Base-by-base conservation (phyloP, 2,888 invertebrate genomes). In the Parthenolecanium corni region DNA sequence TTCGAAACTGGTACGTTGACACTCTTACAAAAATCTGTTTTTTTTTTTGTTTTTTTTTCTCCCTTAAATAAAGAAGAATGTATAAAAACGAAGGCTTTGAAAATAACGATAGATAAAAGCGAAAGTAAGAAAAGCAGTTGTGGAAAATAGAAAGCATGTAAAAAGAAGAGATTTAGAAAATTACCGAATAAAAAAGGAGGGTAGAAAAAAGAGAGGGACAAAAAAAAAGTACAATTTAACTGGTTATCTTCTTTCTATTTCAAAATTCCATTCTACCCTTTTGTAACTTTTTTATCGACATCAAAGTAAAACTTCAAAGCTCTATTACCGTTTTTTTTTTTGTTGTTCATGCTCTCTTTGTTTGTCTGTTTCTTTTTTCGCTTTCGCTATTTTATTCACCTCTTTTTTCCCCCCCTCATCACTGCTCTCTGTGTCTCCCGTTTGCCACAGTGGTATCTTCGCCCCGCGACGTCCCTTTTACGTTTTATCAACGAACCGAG, bases 221-320 rank as follows among this genome's bases (percentile, higher is more conserved):
- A 23, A 54, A 54, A 42, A 54, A 53, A 53, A 40, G 20, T 54
- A 54, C 31, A 31, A 31, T 31, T 31, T 31, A 31, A 31, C 31
- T 31, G 31, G 31, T 31, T 31, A 31, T 31, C 31, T 31, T 31
- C 31, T 31, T 31, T 31, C 31, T 31, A 31, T 31, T 31, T 31
- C 31, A 31, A 31, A n/a, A 31, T 31, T 31, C 31, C 31, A 31
- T 31, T 31, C 31, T 9, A 31, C 31, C 31, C 31, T 31, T 31
- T 31, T 4, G 4, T 6, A 31, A 4, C 9, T 31, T 31, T 31
- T 31, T 31, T 31, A 31, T 31, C 31, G 31, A 31, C 23, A 21
- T 51, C 49, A 61, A 61, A 51, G 49, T 20, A 14, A 51, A 51
- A 61, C 61, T 61, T 61, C 61, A 61, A 61, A 61, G 61, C 61